A percentile compares a stretch with the other conserved stretches of the same genome.
Evolutionary conservation across 37 sponge, comb jelly and placozoan genomes (phyloP).

Genomic region (Bolinopsis microptera): DNA sequence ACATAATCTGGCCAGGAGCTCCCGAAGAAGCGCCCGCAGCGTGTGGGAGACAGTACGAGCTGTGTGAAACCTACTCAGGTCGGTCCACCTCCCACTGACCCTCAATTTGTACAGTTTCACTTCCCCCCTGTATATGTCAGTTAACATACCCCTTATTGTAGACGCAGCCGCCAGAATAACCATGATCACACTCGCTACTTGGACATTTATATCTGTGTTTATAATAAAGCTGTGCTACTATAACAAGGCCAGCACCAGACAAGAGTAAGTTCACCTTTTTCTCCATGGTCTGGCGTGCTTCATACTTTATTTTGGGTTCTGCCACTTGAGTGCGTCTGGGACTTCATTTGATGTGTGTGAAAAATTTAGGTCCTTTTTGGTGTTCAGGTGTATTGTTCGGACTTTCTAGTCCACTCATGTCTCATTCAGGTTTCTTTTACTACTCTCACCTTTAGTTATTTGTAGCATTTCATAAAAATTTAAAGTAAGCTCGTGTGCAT

Average conservation of each 20-base stretch:
- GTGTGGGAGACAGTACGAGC: slow-evolving; percentile 61
- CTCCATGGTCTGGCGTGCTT: background rate
- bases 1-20: slow-evolving; percentile 44
- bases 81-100: background rate
- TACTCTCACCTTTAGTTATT: no score
- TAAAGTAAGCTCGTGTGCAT: no score
- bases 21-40: background rate
- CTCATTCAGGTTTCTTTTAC: no score
- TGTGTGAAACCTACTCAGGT: slow-evolving; percentile 48
- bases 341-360: no score
- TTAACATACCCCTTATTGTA: no score
- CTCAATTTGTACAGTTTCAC: background rate
- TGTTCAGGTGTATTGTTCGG: no score
- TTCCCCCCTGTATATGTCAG: background rate
- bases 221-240: background rate
- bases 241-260: background rate
- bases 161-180: slow-evolving; percentile 1
- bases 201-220: slow-evolving; percentile 36
- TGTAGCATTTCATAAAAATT: no score
- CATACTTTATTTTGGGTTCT: background rate
- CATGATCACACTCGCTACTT: background rate
- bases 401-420: no score
- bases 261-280: background rate
- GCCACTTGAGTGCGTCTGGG: no score
- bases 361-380: no score